A percentile compares a stretch with the other conserved stretches of the same genome.
These are phyloP conservation scores for Ciona savignyi DNA, from an alignment of 23 tunicate species.

Conservation along the genomic window DNA sequence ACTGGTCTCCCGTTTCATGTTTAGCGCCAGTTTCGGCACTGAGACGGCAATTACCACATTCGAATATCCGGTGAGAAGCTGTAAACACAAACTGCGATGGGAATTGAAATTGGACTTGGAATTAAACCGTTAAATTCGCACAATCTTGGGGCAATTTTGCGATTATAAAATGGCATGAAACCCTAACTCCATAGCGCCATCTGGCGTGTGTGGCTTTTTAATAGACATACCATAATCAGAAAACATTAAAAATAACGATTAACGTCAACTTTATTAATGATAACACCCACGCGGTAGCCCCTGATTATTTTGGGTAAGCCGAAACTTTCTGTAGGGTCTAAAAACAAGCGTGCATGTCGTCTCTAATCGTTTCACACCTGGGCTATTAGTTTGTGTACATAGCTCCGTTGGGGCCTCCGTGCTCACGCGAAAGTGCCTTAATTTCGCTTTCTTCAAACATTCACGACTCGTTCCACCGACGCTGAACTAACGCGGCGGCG, in stretches of 20 bases:
- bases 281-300: too few relatives aligned
- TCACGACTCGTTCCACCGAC: neutral
- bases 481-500: constrained; percentile 6
- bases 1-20: neutral
- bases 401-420: neutral
- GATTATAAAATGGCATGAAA: too few relatives aligned
- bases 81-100: too few relatives aligned
- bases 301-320: neutral
- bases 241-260: too few relatives aligned
- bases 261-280: too few relatives aligned
- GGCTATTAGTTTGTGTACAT: neutral
- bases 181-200: too few relatives aligned
- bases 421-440: neutral
- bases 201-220: too few relatives aligned
- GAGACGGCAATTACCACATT: neutral
- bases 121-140: too few relatives aligned
- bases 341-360: neutral
- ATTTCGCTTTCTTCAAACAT: neutral
- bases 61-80: too few relatives aligned
- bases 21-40: neutral
- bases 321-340: neutral
- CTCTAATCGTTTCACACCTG: constrained; percentile 1
- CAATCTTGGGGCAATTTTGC: too few relatives aligned
- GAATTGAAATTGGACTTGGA: too few relatives aligned
- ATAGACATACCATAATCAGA: too few relatives aligned